Percentiles rank a stretch among this genome's conserved stretches.
Evolutionary conservation across 2,797 vertebrate species (phyloP).

Genomic region (Myiothlypis coronata): DNA sequence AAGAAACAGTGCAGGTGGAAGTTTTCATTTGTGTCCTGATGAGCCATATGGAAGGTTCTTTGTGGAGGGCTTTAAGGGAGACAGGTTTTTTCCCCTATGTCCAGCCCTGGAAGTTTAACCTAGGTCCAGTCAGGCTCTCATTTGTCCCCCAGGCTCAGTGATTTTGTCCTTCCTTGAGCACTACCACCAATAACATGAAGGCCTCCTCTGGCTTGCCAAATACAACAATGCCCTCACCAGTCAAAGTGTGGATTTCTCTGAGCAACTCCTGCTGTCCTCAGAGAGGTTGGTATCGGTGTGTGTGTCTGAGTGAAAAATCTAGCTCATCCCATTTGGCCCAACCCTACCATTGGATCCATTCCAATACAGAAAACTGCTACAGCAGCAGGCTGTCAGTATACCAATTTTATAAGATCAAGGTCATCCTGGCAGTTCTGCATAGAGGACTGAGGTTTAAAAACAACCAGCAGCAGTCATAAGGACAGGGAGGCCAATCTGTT

Average conservation of each 20-base stretch:
- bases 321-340: slow-evolving; percentile 21
- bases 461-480: neutral
- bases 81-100: neutral
- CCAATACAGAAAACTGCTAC: slow-evolving; percentile 9
- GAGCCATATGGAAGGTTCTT: neutral
- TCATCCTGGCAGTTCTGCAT: neutral
- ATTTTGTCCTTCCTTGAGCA: neutral
- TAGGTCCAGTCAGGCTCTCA: neutral
- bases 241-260: neutral
- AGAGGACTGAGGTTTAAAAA: neutral
- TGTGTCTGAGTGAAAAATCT: neutral
- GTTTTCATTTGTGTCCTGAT: neutral
- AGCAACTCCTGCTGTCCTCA: neutral
- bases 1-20: neutral
- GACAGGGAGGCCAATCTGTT: neutral
- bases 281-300: neutral
- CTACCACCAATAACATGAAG: neutral
- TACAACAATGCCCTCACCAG: neutral
- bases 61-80: neutral
- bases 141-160: neutral
- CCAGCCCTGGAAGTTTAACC: neutral
- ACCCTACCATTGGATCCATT: neutral
- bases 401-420: slow-evolving; percentile 6
- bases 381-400: neutral
- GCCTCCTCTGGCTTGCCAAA: neutral